These are phyloP conservation scores for Drosophila ambigua DNA, from an alignment of 1,140 invertebrate species.

Conservation along the genomic window DNA sequence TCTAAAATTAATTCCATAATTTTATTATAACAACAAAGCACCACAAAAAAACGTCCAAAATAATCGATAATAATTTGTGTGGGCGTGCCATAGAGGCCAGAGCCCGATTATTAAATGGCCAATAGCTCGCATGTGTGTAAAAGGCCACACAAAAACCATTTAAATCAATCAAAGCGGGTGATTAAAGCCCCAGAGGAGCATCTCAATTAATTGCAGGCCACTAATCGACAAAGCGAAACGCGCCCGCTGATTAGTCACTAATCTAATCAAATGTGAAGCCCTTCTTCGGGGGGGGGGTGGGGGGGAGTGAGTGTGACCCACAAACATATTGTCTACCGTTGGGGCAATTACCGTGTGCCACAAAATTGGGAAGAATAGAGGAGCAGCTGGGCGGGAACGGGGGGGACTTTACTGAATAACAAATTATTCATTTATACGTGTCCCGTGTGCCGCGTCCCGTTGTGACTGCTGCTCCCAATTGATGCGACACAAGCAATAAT, in stretches of 20 bases:
- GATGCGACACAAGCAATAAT: constrained; percentile 43
- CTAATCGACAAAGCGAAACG: constrained; percentile 2
- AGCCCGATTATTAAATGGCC: not conserved
- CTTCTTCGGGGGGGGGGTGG: no score
- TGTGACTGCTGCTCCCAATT: constrained; percentile 45
- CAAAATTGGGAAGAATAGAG: no score
- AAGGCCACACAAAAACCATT: constrained; percentile 7
- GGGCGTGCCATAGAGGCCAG: no score
- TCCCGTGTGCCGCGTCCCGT: constrained; percentile 2
- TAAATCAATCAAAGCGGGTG: not conserved
- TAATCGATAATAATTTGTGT: no score
- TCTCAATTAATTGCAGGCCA: constrained; percentile 22
- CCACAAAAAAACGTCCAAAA: no score
- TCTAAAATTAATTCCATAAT: no score
- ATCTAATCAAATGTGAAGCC: constrained; percentile 54
- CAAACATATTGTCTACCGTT: constrained; percentile 34
- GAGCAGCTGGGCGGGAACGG: not conserved
- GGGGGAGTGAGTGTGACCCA: constrained; percentile 20
- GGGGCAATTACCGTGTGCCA: constrained; percentile 48
- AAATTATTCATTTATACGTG: constrained; percentile 59
- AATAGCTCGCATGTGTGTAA: no score
- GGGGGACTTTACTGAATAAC: constrained; percentile 3
- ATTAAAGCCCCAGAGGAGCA: constrained; percentile 17
- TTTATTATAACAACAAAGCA: no score
- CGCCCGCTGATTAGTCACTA: constrained; percentile 46